Evolutionary conservation across 2,888 invertebrate species (phyloP), one percentile per base, ranked within the genome.

Genomic region (Baccha elongata): DNA sequence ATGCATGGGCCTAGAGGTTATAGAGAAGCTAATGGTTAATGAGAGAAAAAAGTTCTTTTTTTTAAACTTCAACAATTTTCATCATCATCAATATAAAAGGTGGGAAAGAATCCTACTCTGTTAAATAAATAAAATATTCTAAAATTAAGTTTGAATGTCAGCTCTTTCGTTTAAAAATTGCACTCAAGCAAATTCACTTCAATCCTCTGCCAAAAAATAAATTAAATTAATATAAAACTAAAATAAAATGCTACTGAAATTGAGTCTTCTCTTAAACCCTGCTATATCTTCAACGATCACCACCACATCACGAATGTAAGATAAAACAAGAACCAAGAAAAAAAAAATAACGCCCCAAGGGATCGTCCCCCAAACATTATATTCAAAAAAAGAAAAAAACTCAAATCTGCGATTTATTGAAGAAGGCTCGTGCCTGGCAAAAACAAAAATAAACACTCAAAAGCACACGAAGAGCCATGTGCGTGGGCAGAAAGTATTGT

Each of bases 401-500:
- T 17, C 10, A 2, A 48, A 58, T 21, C 52, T 21, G 35, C 67
- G 75, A 65, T 69, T 75, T 80, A 69, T 64, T 65, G 65, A 69
- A 23, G 48, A 60, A 53, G 46, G 21, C 53, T 67, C 55, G 35
- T 67, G 81, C 67, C 72, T 10, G 10, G 3, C n/a, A 35, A 4
- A 19, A 53, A 26, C 44, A 44, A 69, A 64, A 44, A 32, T 1
- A 23, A 32, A 32, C 32, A 32, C n/a, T 23, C 32, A 10, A 21
- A 55, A 37, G 10, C 71, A 21, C 11, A 55, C 44, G 62, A 23
- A 46, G 5, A 44, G 48, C 37, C 42, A 42, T 26, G 23, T 68
- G 72, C 78, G 83, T 83, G 78, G 83, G 83, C 42, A 15, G 17
- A 48, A 11, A 73, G 42, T 55, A 83, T 83, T 83, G 83, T 83